These are phyloP conservation scores for Musca domestica DNA, from an alignment of 1,140 invertebrate species.

Conservation along the genomic window DNA sequence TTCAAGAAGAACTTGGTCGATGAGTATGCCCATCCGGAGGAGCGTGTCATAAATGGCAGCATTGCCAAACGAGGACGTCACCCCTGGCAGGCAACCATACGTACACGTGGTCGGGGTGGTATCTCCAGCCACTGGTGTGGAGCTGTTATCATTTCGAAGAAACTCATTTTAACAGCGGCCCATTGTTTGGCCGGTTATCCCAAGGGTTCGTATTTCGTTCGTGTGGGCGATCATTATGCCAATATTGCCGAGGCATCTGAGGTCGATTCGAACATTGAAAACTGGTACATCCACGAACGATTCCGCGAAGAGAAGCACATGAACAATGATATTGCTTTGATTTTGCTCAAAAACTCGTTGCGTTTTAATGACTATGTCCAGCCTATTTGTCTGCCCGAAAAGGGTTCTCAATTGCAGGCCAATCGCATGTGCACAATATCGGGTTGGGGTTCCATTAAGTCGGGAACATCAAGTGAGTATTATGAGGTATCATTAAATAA, in stretches of 20 bases:
- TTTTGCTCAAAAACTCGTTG: constrained; percentile 66
- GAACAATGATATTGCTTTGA: constrained; percentile 74
- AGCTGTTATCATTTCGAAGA: constrained; percentile 67
- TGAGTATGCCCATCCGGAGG: constrained; percentile 51
- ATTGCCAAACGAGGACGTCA: constrained; percentile 63
- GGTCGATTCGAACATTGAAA: constrained; percentile 66
- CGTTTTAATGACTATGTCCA: constrained; percentile 67
- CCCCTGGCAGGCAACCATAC: constrained; percentile 79
- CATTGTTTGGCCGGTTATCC: constrained; percentile 72
- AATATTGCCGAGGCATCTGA: constrained; percentile 67
- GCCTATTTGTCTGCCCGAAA: constrained; percentile 70
- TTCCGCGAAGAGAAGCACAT: constrained; percentile 65
- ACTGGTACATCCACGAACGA: constrained; percentile 66
- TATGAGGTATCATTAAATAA: neutral
- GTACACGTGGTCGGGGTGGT: constrained; percentile 60
- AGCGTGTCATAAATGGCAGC: constrained; percentile 60
- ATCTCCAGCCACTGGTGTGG: constrained; percentile 72
- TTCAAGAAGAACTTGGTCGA: constrained; percentile 39
- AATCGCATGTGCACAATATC: constrained; percentile 73
- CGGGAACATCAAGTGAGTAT: constrained; percentile 60
- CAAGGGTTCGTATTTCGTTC: constrained; percentile 66
- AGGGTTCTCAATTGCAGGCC: constrained; percentile 55
- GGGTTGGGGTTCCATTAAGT: constrained; percentile 72
- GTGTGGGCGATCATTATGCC: constrained; percentile 71
- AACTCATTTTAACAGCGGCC: constrained; percentile 74